Conservation (phyloP, 2,113 vertebrate species). For the Oceanites oceanicus region DNA sequence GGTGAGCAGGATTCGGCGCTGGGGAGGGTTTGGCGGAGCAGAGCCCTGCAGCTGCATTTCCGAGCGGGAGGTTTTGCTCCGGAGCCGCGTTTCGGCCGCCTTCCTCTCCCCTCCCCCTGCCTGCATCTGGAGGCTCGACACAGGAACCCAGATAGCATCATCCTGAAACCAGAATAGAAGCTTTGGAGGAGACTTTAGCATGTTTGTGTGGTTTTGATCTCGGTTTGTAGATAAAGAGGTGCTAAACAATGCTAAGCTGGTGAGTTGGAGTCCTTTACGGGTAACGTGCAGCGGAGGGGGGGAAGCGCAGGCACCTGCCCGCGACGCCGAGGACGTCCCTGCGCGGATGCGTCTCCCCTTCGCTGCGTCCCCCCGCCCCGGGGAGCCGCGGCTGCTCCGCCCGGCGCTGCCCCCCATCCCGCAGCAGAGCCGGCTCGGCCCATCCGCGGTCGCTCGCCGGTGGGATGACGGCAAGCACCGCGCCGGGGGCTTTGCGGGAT, state of each 20-base stretch:
- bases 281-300: not conserved
- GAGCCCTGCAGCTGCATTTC: not conserved
- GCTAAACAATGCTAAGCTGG: constrained; percentile 22
- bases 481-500: not conserved
- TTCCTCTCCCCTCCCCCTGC: constrained; percentile 37
- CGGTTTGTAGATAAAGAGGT: constrained; percentile 60
- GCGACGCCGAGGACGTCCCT: fast-evolving
- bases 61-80: not conserved
- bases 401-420: not conserved
- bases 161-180: constrained; percentile 68
- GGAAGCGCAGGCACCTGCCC: not conserved
- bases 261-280: not conserved
- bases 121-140: constrained; percentile 35
- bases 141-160: constrained; percentile 67
- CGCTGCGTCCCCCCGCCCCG: not conserved
- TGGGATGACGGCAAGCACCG: fast-evolving
- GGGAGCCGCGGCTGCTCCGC: not conserved
- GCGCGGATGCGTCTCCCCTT: fast-evolving
- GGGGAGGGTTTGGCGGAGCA: not conserved
- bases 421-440: not conserved
- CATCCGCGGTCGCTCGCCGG: fast-evolving
- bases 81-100: not conserved
- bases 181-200: constrained; percentile 15
- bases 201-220: constrained; percentile 51
- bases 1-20: not conserved